These are phyloP conservation scores for Glossophaga mutica DNA, from an alignment of 2,797 vertebrate genomes.

Conservation along the genomic window DNA sequence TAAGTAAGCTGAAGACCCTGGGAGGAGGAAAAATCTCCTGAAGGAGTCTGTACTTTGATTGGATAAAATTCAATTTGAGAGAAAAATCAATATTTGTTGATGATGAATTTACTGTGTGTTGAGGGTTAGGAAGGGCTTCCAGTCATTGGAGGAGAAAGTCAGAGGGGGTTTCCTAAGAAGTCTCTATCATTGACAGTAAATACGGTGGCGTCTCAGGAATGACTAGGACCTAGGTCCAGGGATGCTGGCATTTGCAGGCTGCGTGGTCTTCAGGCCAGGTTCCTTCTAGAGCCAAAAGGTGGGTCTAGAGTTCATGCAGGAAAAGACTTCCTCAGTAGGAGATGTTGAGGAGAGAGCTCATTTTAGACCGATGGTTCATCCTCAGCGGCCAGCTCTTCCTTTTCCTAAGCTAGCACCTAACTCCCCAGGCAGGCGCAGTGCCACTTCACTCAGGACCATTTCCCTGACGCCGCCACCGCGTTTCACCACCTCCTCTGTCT, in stretches of 20 bases:
- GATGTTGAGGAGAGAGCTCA: not conserved
- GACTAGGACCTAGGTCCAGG: not conserved
- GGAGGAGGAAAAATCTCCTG: not conserved
- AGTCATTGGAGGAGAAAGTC: not conserved
- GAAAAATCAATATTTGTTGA: not conserved
- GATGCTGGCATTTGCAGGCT: not conserved
- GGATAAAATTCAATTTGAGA: not conserved
- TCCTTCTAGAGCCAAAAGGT: constrained; percentile 25
- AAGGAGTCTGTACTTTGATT: not conserved
- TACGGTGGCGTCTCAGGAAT: not conserved
- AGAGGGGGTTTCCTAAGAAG: not conserved
- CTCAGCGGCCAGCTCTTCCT: not conserved
- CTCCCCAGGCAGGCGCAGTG: not conserved
- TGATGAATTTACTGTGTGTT: not conserved
- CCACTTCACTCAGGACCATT: not conserved
- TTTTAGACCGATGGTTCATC: not conserved
- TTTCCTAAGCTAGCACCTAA: not conserved
- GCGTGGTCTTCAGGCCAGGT: not conserved
- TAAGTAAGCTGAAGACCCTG: not conserved
- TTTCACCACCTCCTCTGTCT: not conserved
- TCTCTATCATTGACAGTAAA: not conserved
- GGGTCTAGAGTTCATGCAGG: not conserved
- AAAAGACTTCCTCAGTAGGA: not conserved
- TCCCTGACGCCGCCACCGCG: not conserved
- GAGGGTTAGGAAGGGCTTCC: not conserved